phyloP scores from a whole-genome alignment of 2,888 invertebrate species.

The Ramazzottius varieornatus region DNA sequence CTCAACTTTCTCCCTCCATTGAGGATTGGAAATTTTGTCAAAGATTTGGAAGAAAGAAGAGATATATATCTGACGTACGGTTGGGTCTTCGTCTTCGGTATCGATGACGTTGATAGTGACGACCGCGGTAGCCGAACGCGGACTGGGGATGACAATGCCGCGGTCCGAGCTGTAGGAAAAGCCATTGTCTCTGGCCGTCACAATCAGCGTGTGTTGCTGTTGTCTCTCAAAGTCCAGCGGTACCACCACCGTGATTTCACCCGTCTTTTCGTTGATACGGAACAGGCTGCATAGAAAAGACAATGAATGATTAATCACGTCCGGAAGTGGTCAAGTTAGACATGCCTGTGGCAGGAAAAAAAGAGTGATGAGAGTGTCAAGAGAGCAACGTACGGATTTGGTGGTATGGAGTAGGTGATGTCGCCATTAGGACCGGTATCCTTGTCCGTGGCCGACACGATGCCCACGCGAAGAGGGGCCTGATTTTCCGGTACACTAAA shows the following conservation, averaged over 20 bases:
- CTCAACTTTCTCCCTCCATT: too few relatives aligned
- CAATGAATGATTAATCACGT: background rate
- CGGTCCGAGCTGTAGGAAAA: background rate
- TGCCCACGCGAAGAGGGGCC: background rate
- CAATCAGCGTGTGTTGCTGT: slow-evolving; percentile 15
- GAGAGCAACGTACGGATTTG: slow-evolving; percentile 1
- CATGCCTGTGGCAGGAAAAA: too few relatives aligned
- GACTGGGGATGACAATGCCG: background rate
- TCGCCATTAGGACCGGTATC: background rate
- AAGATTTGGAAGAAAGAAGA: too few relatives aligned
- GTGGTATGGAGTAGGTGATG: background rate
- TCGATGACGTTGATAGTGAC: slow-evolving; percentile 21
- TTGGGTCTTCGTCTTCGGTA: slow-evolving; percentile 24
- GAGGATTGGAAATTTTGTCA: too few relatives aligned
- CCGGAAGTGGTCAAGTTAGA: too few relatives aligned
- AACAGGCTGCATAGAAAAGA: slow-evolving; percentile 13
- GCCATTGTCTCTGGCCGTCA: slow-evolving; percentile 16
- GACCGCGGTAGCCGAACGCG: slow-evolving; percentile 18
- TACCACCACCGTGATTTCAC: slow-evolving; percentile 17
- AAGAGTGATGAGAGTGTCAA: too few relatives aligned
- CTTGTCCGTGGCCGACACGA: background rate
- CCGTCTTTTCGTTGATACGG: slow-evolving; percentile 17
- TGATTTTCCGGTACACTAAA: slow-evolving; percentile 1
- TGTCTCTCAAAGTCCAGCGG: slow-evolving; percentile 19
- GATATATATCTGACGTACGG: too few relatives aligned